Conservation (phyloP, 1,140 invertebrate genomes). For the Spodoptera litura region DNA sequence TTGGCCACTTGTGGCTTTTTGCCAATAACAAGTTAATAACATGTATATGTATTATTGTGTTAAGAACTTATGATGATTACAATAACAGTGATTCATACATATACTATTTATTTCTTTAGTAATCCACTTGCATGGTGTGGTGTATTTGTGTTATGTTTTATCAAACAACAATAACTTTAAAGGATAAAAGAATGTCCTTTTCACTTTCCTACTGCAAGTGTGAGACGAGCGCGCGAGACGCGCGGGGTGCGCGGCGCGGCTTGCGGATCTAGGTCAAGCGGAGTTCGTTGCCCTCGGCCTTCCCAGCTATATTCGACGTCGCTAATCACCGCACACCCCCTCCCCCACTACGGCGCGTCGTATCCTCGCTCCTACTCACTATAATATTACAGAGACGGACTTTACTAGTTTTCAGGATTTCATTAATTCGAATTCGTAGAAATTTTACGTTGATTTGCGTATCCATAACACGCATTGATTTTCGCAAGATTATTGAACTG, state of each 20-base stretch:
- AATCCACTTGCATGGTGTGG: background rate
- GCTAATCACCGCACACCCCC: slow-evolving; percentile 71
- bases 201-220: slow-evolving; percentile 83
- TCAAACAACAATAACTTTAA: slow-evolving; percentile 48
- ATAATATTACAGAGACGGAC: slow-evolving; percentile 54
- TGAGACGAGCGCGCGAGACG: slow-evolving; percentile 49
- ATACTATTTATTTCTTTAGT: background rate
- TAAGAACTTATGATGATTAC: background rate
- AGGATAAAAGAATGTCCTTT: slow-evolving; percentile 74
- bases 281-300: slow-evolving; percentile 86
- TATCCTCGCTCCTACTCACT: slow-evolving; percentile 26
- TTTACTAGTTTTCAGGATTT: slow-evolving; percentile 40
- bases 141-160: slow-evolving; percentile 40
- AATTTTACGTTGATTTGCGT: background rate
- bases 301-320: slow-evolving; percentile 85
- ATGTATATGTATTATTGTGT: too few species aligned
- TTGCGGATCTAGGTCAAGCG: slow-evolving; percentile 83
- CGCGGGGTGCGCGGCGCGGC: slow-evolving; percentile 54
- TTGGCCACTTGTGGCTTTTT: background rate
- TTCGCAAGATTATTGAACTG: background rate
- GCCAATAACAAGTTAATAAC: background rate
- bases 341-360: slow-evolving; percentile 31
- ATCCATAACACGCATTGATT: background rate
- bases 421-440: background rate
- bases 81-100: slow-evolving; percentile 19